A percentile compares a stretch with the other conserved stretches of the same genome.
These are phyloP conservation scores for Opisthocomus hoazin DNA, from an alignment of 2,113 vertebrate species.

Conservation along the genomic window DNA sequence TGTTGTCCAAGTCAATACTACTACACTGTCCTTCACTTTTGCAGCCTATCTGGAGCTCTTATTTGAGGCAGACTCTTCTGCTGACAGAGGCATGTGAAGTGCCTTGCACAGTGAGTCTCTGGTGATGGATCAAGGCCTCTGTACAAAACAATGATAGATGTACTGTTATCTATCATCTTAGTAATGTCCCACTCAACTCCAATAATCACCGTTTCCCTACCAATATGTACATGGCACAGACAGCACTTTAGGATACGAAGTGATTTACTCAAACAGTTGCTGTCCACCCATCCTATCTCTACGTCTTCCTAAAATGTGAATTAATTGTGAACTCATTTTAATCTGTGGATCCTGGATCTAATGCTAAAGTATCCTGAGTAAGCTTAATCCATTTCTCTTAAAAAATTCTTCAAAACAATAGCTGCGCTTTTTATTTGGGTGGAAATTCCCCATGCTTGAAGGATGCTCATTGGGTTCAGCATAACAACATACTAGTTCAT, in stretches of 20 bases:
- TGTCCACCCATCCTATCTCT: not conserved
- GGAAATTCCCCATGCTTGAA: not conserved
- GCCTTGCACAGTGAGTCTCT: not conserved
- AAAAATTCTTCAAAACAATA: not conserved
- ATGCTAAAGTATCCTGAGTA: not conserved
- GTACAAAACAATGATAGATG: not conserved
- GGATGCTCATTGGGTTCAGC: not conserved
- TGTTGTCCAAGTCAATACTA: not conserved
- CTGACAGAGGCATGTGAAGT: not conserved
- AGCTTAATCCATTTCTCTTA: not conserved
- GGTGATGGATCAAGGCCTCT: not conserved
- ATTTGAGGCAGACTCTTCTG: not conserved
- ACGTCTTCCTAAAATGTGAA: not conserved
- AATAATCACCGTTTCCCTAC: not conserved
- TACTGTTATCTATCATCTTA: not conserved
- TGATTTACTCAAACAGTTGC: not conserved
- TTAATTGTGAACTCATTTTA: not conserved
- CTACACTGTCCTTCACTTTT: not conserved
- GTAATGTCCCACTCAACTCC: not conserved
- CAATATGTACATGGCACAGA: not conserved
- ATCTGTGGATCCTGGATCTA: not conserved
- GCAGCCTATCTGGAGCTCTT: not conserved
- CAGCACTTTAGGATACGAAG: not conserved
- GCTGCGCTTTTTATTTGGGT: not conserved
- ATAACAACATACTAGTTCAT: not conserved